Evolutionary conservation across 2,113 vertebrate genomes (phyloP).

Genomic region (Hippotragus niger): DNA sequence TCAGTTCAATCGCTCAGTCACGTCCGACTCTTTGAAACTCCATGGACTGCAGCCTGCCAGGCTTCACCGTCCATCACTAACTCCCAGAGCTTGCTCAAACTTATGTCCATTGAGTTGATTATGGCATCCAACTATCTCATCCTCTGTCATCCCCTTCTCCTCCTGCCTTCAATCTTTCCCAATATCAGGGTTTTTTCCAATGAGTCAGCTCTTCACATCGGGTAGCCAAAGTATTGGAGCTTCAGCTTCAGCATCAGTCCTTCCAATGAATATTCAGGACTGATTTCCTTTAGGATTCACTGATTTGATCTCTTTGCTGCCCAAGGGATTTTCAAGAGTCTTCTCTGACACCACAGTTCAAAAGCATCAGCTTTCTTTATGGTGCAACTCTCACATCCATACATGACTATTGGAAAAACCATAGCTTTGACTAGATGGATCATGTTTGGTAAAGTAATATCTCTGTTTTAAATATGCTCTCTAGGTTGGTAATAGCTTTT

Average conservation of each 20-base stretch:
- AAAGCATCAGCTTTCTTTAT: not conserved
- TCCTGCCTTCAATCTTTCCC: not conserved
- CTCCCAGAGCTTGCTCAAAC: not conserved
- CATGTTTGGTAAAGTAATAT: not conserved
- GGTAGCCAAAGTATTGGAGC: not conserved
- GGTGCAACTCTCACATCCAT: not conserved
- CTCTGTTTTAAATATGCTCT: not conserved
- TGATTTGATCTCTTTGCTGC: not conserved
- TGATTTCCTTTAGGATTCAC: not conserved
- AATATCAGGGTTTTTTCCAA: not conserved
- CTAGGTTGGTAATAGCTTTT: not conserved
- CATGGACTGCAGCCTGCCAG: not conserved
- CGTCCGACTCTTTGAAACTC: not conserved
- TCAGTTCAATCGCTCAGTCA: not conserved
- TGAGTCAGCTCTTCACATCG: not conserved
- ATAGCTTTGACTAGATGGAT: not conserved
- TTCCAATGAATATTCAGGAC: not conserved
- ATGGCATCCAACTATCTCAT: not conserved
- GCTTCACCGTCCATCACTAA: not conserved
- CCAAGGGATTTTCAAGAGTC: not conserved
- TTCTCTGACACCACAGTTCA: not conserved
- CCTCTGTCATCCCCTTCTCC: not conserved
- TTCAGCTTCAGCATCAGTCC: not conserved
- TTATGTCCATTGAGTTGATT: not conserved
- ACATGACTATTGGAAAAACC: not conserved